Evolutionary conservation across 2,113 vertebrate species (phyloP).

Genomic region (Lethenteron camtschaticum): DNA sequence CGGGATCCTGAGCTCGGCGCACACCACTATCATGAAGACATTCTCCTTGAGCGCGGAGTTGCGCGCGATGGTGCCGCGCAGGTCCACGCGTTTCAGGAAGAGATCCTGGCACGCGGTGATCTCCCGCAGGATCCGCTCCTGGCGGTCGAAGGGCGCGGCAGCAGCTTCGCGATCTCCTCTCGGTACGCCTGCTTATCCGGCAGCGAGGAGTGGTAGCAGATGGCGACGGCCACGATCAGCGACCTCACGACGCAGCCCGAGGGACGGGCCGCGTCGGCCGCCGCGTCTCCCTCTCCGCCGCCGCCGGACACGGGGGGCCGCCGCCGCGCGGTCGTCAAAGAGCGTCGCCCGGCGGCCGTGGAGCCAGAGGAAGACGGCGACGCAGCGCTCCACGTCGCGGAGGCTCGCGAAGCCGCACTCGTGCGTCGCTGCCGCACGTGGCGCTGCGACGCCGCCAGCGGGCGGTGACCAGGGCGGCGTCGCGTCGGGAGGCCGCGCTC

Average conservation of each 20-base stretch:
- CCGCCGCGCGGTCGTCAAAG: constrained; percentile 9
- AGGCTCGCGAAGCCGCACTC: constrained; percentile 42
- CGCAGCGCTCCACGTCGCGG: constrained; percentile 33
- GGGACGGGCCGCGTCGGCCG: neutral
- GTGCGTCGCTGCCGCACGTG: constrained; percentile 23
- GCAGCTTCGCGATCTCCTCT: constrained; percentile 15
- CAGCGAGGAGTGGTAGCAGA: constrained; percentile 35
- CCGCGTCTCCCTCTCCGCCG: no score
- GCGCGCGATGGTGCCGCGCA: constrained; percentile 25
- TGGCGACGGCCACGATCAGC: constrained; percentile 27
- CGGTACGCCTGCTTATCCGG: constrained; percentile 22
- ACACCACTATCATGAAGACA: constrained; percentile 37
- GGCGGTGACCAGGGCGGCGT: constrained; percentile 15
- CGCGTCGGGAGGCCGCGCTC: constrained; percentile 14
- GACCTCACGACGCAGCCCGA: constrained; percentile 17
- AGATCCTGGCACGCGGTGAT: constrained; percentile 25
- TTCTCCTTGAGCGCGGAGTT: constrained; percentile 38
- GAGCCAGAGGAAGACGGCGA: constrained; percentile 32
- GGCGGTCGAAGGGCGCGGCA: constrained; percentile 14
- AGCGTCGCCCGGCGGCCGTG: constrained; percentile 18
- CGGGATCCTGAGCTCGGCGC: constrained; percentile 33
- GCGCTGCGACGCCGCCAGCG: constrained; percentile 27
- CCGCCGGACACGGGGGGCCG: no score
- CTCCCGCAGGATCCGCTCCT: constrained; percentile 15
- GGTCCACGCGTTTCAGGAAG: constrained; percentile 23